These are phyloP conservation scores for Conus ventricosus DNA, from an alignment of 1,140 invertebrate species.

Conservation along the genomic window DNA sequence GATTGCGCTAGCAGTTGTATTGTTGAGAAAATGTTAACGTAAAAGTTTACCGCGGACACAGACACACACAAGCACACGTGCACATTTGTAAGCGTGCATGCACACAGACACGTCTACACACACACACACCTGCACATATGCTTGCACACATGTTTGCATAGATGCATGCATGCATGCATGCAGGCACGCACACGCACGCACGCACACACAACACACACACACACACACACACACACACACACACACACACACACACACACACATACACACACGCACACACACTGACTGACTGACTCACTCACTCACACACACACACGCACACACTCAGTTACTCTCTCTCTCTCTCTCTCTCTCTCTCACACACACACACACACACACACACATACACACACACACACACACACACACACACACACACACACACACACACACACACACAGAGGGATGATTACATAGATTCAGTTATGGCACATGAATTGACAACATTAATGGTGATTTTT, in stretches of 20 bases:
- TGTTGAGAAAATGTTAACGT: too few species aligned
- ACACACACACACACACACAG: too few species aligned
- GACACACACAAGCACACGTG: neutral
- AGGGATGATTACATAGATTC: too few species aligned
- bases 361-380: neutral
- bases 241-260: conserved; percentile 13
- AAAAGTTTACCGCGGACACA: too few species aligned
- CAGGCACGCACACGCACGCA: neutral
- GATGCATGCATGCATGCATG: neutral
- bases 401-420: too few species aligned
- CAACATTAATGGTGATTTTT: too few species aligned
- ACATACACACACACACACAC: neutral
- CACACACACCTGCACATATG: neutral
- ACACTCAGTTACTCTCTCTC: too few species aligned
- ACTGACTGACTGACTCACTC: too few species aligned
- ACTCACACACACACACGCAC: too few species aligned
- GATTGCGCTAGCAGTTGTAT: too few species aligned
- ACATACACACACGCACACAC: neutral
- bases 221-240: conserved; percentile 22
- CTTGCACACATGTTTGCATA: neutral
- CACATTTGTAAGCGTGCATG: neutral
- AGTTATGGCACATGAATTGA: too few species aligned
- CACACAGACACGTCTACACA: neutral
- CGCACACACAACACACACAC: neutral
- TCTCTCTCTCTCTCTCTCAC: too few species aligned